Evolutionary conservation across 2,113 vertebrate species (phyloP), one percentile per base, ranked within the genome.

Genomic region (Onychorhynchus coronatus): DNA sequence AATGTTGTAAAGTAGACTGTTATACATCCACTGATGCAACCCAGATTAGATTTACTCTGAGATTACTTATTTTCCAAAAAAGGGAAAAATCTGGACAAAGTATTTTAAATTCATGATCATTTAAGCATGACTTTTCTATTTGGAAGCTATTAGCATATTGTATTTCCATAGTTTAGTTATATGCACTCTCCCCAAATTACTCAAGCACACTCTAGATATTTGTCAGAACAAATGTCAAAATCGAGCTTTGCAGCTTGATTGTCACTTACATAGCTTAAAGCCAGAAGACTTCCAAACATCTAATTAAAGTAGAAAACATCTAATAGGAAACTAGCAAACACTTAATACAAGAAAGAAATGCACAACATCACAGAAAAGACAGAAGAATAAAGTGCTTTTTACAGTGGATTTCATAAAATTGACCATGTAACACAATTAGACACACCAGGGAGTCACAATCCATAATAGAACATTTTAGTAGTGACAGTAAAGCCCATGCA

Each of bases 291-390:
- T 95, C 55, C 80, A 96, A 94, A 86, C 81, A 96, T 71, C 88
- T 97, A 97, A 97, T 97, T 97, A 93, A 97, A 97, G 79, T 75
- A 88, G 93, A 97, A 96, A 98, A 95, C 53, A 93, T 87, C 93
- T 96, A 97, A 96, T 84, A 93, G 52, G 89, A 97, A 95, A 85
- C 61, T 87, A 96, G 85, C 22, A 97, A 95, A 75, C 47, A 82
- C 49, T 97, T 96, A 96, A 97, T 92, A 89, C 61, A 96, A 92
- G 83, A 95, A 97, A 97, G 49, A 87, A 85, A 93, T 93, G 44
- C 83, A 90, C 77, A 91, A 42, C 35, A 93, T 61, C 87, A 88
- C 81, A 95, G 92, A 97, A 91, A 71, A 96, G 95, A 93, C 25
- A 86, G 44, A 91, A 97, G 68, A 91, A 96, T 95, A 96, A 97